These are phyloP conservation scores for Gadus chalcogrammus DNA, from an alignment of 2,113 vertebrate species.

Conservation along the genomic window DNA sequence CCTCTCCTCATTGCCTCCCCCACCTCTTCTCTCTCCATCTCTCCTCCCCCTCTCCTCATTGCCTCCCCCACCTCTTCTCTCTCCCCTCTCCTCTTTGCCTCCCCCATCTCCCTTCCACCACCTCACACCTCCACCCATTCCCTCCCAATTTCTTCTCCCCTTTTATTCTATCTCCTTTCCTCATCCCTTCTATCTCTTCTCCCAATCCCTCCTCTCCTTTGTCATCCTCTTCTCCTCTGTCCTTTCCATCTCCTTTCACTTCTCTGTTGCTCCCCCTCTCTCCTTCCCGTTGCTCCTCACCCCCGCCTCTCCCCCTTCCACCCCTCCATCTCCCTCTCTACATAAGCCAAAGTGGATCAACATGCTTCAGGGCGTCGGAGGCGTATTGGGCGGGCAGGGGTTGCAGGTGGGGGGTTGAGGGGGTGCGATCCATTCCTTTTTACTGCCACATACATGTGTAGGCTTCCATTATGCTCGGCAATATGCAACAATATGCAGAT, in stretches of 20 bases:
- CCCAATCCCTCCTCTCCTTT: not conserved
- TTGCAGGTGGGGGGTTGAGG: constrained; percentile 6
- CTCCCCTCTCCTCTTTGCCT: not conserved
- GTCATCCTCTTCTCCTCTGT: not conserved
- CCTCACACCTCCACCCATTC: constrained; percentile 13
- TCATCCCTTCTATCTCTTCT: not conserved
- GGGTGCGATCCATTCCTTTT: constrained; percentile 41
- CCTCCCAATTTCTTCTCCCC: not conserved
- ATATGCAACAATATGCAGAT: constrained; percentile 71
- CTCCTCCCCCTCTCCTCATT: no score
- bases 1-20: not conserved
- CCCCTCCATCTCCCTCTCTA: no score
- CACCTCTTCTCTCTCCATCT: no score
- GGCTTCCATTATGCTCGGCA: constrained; percentile 70
- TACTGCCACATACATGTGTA: constrained; percentile 53
- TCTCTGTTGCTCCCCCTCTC: not conserved
- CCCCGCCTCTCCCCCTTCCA: not conserved
- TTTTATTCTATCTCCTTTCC: no score
- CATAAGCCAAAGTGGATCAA: no score
- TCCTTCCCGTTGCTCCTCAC: constrained; percentile 7
- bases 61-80: not conserved
- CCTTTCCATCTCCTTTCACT: not conserved
- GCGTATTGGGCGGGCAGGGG: not conserved
- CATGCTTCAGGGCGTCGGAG: no score
- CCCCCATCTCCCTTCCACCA: not conserved